phyloP scores from a whole-genome alignment of 1,140 invertebrate genomes.

The Dendrolimus kikuchii region DNA sequence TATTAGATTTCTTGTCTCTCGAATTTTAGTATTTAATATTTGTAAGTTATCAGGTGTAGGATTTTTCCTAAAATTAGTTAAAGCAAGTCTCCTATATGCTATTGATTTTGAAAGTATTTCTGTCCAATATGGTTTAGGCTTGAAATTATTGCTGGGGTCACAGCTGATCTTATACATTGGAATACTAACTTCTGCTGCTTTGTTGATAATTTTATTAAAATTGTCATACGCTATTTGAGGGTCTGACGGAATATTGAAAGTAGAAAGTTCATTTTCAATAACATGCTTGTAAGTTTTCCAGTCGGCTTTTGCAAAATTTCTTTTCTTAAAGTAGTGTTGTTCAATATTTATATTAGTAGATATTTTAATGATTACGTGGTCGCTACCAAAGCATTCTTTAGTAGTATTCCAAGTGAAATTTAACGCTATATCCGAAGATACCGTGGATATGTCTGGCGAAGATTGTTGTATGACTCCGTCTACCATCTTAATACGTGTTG shows the following conservation, averaged over 20 bases:
- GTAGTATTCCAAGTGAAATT: conserved; percentile 9
- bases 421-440: conserved; percentile 4
- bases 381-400: conserved; percentile 9
- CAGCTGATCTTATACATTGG: too few species aligned
- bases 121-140: too few species aligned
- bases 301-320: conserved; percentile 6
- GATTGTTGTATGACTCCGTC: conserved; percentile 8
- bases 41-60: too few species aligned
- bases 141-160: too few species aligned
- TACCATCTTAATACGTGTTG: conserved; percentile 9
- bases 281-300: conserved; percentile 1
- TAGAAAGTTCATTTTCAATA: conserved; percentile 1
- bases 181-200: too few species aligned
- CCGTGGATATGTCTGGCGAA: conserved; percentile 7
- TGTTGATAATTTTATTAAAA: conserved; percentile 4
- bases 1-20: too few species aligned
- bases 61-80: too few species aligned
- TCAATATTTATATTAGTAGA: background rate
- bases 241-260: background rate
- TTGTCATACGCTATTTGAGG: conserved; percentile 1
- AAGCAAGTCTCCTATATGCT: too few species aligned
- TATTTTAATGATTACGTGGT: conserved; percentile 11
- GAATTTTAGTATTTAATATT: too few species aligned
- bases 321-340: background rate
- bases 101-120: too few species aligned